These are phyloP conservation scores for Malurus cyaneus DNA, from an alignment of 2,113 vertebrate genomes.

Conservation along the genomic window DNA sequence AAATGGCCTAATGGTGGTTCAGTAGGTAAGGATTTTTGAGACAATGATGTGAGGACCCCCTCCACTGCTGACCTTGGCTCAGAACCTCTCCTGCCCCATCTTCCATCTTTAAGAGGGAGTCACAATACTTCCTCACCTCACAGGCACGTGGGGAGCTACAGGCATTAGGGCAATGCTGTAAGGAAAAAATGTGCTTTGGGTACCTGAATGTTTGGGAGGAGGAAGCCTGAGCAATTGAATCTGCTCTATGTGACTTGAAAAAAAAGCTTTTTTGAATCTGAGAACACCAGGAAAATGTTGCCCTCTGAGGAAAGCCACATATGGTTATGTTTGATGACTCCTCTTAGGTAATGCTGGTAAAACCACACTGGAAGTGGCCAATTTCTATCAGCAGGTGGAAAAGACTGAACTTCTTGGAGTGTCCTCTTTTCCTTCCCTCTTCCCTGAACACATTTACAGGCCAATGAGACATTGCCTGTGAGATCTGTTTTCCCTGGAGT, in stretches of 20 bases:
- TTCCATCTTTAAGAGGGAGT: background rate
- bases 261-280: background rate
- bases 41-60: too few species aligned
- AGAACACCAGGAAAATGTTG: background rate
- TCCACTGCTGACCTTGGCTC: background rate
- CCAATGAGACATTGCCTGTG: background rate
- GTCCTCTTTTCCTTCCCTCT: background rate
- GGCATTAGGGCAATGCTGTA: background rate
- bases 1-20: background rate
- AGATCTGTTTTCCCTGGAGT: background rate
- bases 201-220: background rate
- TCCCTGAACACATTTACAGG: background rate
- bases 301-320: background rate
- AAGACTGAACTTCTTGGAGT: background rate
- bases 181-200: background rate
- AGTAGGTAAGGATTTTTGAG: background rate
- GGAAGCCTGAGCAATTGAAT: background rate
- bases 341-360: background rate
- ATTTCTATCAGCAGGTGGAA: background rate
- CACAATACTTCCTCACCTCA: too few species aligned
- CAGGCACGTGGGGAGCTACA: fast-evolving
- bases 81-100: background rate
- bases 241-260: background rate
- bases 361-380: background rate
- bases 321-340: background rate